Conservation (phyloP, 2,797 vertebrate genomes). For the Taenioides sp. region DNA sequence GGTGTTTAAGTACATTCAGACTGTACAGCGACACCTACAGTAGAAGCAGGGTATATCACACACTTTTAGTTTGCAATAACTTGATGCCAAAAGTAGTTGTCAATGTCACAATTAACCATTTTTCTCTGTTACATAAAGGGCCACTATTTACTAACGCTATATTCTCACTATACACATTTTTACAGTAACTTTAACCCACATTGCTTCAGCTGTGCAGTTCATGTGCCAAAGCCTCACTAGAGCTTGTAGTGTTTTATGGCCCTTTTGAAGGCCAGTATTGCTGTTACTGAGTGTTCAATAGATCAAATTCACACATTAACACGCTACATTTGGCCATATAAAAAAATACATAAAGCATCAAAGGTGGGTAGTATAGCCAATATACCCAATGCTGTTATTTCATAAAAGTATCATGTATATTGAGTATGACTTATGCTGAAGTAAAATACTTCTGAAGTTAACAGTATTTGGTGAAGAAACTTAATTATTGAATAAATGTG, state of each 20-base stretch:
- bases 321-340: constrained; percentile 36
- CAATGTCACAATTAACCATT: constrained; percentile 25
- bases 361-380: not conserved
- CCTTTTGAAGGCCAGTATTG: constrained; percentile 53
- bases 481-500: not conserved
- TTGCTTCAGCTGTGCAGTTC: constrained; percentile 47
- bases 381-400: not conserved
- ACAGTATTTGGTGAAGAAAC: not conserved
- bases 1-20: constrained; percentile 33
- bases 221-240: constrained; percentile 67
- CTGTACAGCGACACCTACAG: constrained; percentile 38
- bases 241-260: constrained; percentile 41
- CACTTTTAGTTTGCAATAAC: constrained; percentile 50
- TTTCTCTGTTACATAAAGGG: constrained; percentile 20
- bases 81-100: constrained; percentile 65
- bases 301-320: constrained; percentile 13
- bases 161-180: constrained; percentile 22
- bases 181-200: constrained; percentile 28
- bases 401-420: not conserved
- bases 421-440: not conserved
- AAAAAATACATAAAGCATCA: constrained; percentile 5
- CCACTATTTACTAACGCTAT: constrained; percentile 8
- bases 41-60: constrained; percentile 54
- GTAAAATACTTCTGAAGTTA: not conserved
- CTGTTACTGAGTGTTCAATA: constrained; percentile 37